A percentile compares a stretch with the other conserved stretches of the same genome.
Conservation (phyloP, 2,888 invertebrate genomes). For the Lutraria lutraria region DNA sequence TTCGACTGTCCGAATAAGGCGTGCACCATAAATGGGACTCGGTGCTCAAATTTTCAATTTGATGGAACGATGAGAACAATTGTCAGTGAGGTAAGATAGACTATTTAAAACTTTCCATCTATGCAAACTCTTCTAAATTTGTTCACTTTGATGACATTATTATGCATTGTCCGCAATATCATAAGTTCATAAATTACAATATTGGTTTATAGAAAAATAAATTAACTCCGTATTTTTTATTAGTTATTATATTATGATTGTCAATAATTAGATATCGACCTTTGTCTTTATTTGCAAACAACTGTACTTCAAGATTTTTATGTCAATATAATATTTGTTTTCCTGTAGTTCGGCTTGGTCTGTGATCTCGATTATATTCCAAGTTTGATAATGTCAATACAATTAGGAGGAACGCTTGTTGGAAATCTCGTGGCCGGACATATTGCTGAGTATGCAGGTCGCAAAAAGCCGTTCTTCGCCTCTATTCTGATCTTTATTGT, state of each 20-base stretch:
- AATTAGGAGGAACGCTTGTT: slow-evolving; percentile 49
- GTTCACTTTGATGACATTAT: too few species aligned
- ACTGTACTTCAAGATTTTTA: background rate
- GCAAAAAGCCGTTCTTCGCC: slow-evolving; percentile 54
- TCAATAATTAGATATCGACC: background rate
- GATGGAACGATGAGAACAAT: slow-evolving; percentile 31
- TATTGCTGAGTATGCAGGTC: slow-evolving; percentile 53
- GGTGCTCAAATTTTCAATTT: slow-evolving; percentile 46
- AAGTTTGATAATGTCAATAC: slow-evolving; percentile 53
- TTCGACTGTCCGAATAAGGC: slow-evolving; percentile 15
- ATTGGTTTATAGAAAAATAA: too few species aligned
- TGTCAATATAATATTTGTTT: background rate
- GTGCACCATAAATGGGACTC: slow-evolving; percentile 39
- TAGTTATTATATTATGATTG: too few species aligned
- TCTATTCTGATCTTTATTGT: slow-evolving; percentile 45
- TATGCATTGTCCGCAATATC: too few species aligned
- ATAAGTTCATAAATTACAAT: too few species aligned
- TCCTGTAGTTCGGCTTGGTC: slow-evolving; percentile 52
- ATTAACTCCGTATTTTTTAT: too few species aligned
- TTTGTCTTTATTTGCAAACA: background rate
- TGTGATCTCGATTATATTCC: slow-evolving; percentile 58
- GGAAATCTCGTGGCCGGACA: slow-evolving; percentile 59
- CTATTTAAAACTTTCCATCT: too few species aligned
- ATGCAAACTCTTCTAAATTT: too few species aligned
- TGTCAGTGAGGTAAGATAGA: slow-evolving; percentile 35